Percentiles rank a stretch among this genome's conserved stretches.
Conservation (phyloP, 1,140 invertebrate genomes). For the Zaprionus camerounensis region DNA sequence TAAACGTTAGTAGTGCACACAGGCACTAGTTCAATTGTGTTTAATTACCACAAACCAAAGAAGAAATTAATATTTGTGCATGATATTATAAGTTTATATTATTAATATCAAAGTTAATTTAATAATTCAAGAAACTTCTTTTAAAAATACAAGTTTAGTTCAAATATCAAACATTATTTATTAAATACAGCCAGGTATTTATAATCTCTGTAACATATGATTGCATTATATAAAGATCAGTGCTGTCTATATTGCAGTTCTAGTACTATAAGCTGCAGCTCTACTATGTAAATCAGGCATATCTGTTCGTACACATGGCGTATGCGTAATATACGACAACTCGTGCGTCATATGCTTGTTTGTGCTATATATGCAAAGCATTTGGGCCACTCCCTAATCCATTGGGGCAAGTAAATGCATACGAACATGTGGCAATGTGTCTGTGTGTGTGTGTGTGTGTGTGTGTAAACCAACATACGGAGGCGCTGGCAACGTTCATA, state of each 20-base stretch:
- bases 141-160: no score
- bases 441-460: neutral
- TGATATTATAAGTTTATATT: no score
- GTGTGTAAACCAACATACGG: constrained; percentile 28
- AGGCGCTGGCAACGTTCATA: constrained; percentile 14
- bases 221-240: neutral
- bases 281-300: neutral
- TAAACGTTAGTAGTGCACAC: neutral
- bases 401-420: constrained; percentile 23
- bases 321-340: constrained; percentile 55
- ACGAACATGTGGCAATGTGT: constrained; percentile 17
- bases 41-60: neutral
- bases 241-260: neutral
- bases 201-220: neutral
- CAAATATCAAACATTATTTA: neutral
- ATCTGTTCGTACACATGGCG: constrained; percentile 29
- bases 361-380: constrained; percentile 15
- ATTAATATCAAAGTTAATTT: no score
- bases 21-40: neutral
- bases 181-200: neutral
- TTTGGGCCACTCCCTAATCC: constrained; percentile 45
- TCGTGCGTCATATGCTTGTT: constrained; percentile 32
- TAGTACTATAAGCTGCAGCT: neutral
- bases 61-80: neutral
- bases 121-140: no score